These are phyloP conservation scores for Eupelmus urozonus DNA, from an alignment of 2,888 invertebrate species.

Conservation along the genomic window DNA sequence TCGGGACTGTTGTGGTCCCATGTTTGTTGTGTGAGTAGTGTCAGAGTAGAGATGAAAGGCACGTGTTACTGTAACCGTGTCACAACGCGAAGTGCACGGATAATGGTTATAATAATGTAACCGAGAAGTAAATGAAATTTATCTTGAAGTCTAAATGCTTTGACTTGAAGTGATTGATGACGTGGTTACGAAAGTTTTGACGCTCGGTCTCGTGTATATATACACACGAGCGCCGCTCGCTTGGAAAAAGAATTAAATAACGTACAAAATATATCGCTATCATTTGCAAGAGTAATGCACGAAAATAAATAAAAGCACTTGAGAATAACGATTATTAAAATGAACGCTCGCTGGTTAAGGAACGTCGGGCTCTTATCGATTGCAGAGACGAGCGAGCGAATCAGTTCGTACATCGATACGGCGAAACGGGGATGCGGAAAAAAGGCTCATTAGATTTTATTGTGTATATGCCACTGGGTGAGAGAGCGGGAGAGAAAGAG, in stretches of 20 bases:
- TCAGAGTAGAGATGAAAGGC: too few relatives aligned
- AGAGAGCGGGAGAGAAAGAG: not conserved
- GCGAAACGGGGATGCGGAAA: constrained; percentile 29
- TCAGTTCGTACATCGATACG: constrained; percentile 5
- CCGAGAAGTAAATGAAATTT: constrained; percentile 1
- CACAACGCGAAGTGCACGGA: too few relatives aligned
- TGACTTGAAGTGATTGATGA: not conserved
- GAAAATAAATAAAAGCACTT: not conserved
- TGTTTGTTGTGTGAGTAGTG: too few relatives aligned
- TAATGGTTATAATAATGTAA: not conserved
- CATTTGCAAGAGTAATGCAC: too few relatives aligned
- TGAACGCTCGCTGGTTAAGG: too few relatives aligned
- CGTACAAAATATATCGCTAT: too few relatives aligned
- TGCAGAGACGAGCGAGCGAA: constrained; percentile 7
- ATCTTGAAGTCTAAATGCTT: not conserved
- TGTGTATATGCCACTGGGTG: constrained; percentile 36
- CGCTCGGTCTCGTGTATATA: not conserved
- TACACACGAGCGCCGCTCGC: too few relatives aligned
- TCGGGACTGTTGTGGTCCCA: too few relatives aligned
- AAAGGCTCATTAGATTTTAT: constrained; percentile 54
- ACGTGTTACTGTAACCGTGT: too few relatives aligned
- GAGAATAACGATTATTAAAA: too few relatives aligned
- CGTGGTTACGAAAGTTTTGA: not conserved
- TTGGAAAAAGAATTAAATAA: too few relatives aligned
- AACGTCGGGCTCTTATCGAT: not conserved